Percentiles rank a stretch among this genome's conserved stretches.
Evolutionary conservation across 2,797 vertebrate genomes (phyloP).

Genomic region (Acomys russatus): DNA sequence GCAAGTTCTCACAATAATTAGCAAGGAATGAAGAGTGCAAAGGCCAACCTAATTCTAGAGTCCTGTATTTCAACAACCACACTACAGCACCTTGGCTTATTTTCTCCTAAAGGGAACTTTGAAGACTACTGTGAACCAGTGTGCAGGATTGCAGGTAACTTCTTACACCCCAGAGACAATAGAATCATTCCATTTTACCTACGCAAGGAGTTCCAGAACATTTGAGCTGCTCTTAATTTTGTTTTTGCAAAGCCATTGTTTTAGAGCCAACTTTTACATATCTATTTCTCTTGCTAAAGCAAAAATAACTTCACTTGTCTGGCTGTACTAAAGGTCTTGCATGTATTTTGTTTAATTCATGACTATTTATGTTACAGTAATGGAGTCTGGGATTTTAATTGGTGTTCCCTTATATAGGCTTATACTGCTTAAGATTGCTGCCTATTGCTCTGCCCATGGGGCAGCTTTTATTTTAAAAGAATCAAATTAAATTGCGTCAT

Average conservation of each 20-base stretch:
- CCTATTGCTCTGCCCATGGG: conserved; percentile 80
- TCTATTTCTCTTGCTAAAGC: conserved; percentile 70
- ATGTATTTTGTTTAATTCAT: conserved; percentile 76
- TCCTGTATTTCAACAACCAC: not conserved
- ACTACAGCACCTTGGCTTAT: not conserved
- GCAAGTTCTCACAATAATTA: not conserved
- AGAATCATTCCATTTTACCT: conserved; percentile 9
- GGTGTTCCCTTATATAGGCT: conserved; percentile 72
- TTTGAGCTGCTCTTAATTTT: conserved; percentile 64
- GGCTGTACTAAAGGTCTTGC: conserved; percentile 58
- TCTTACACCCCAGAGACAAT: conserved; percentile 17
- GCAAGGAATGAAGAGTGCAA: not conserved
- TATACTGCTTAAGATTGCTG: conserved; percentile 73
- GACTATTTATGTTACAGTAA: conserved; percentile 80
- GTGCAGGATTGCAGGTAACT: conserved; percentile 1
- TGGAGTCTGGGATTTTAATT: conserved; percentile 79
- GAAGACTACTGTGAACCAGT: not conserved
- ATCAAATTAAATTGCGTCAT: conserved; percentile 88
- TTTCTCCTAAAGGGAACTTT: conserved; percentile 46
- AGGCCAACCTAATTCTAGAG: not conserved
- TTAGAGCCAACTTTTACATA: conserved; percentile 62
- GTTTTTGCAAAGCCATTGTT: conserved; percentile 50
- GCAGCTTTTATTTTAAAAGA: conserved; percentile 86
- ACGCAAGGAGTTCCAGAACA: not conserved
- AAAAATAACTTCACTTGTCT: conserved; percentile 73